Evolutionary conservation across 2,113 vertebrate species (phyloP).

Genomic region (Jacana jacana): DNA sequence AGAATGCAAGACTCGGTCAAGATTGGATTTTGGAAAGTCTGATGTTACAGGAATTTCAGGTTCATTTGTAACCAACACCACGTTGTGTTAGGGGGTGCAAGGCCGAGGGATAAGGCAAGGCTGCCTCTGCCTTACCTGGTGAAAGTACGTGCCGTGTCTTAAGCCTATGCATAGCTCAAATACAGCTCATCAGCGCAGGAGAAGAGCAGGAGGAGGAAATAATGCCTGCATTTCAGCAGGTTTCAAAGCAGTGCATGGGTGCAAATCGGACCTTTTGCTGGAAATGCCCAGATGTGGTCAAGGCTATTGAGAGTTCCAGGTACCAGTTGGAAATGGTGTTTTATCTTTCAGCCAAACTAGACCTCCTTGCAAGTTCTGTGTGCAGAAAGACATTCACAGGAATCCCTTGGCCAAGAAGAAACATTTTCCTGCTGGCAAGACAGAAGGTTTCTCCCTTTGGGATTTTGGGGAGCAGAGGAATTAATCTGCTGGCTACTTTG

Average conservation of each 20-base stretch:
- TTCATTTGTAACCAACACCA: neutral
- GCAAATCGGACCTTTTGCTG: neutral
- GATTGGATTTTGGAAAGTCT: neutral
- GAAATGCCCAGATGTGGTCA: neutral
- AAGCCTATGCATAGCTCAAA: neutral
- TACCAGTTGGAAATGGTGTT: neutral
- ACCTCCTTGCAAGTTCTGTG: neutral
- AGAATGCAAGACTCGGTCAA: neutral
- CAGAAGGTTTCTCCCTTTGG: neutral
- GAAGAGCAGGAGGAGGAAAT: neutral
- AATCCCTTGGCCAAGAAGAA: neutral
- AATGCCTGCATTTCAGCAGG: neutral
- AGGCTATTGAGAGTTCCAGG: neutral
- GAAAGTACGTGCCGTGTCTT: neutral
- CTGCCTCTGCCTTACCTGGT: neutral
- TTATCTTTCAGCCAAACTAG: neutral
- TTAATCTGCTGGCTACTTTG: neutral
- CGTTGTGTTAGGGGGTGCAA: neutral
- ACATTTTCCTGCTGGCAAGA: neutral
- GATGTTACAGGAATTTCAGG: neutral
- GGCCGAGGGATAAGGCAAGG: neutral
- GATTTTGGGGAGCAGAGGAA: neutral
- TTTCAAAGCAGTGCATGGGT: neutral
- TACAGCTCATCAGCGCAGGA: accelerated
- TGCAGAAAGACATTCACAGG: neutral